Evolutionary conservation across 1,140 invertebrate genomes (phyloP), one percentile per base, ranked within the genome.

Genomic region (Probaryconus sp.): DNA sequence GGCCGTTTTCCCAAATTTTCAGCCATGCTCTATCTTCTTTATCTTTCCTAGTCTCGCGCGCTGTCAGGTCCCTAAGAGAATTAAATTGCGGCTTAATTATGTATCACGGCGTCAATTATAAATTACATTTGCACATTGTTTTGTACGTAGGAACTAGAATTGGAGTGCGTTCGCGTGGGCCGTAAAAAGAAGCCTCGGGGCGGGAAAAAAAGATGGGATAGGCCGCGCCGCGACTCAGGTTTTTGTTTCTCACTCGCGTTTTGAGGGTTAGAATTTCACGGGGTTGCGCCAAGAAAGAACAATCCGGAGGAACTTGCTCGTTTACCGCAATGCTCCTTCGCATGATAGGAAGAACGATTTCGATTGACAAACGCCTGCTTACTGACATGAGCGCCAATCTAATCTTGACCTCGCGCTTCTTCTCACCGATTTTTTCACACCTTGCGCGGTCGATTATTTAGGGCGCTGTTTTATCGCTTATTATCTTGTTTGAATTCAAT

Each of bases 1-100:
- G 96, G 96, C 60, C 86, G 81, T 78, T 88, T 88, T n/a, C 84
- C 85, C 63, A 88, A 76, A 78, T 88, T 85, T 40, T 88, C 86
- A 60, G 86, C 86, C 86, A 88, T 88, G 79, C 72, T 76, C 74
- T 24, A 40, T 37, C 14, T 26, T 55, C n/a, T n/a, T n/a, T n/a
- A n/a, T n/a, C n/a, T n/a, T n/a, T n/a, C n/a, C n/a, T n/a, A n/a
- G n/a, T n/a, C n/a, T n/a, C n/a, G n/a, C n/a, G n/a, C n/a, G n/a
- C n/a, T n/a, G n/a, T n/a, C n/a, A n/a, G n/a, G n/a, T n/a, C n/a
- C n/a, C n/a, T n/a, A n/a, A n/a, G n/a, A n/a, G n/a, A n/a, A n/a
- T n/a, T n/a, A n/a, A n/a, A n/a, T n/a, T n/a, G n/a, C n/a, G n/a
- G n/a, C n/a, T n/a, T n/a, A n/a, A n/a, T n/a, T n/a, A n/a, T n/a